Evolutionary conservation across 2,888 invertebrate genomes (phyloP), one percentile per base, ranked within the genome.

Genomic region (Ceratothoa steindachneri): DNA sequence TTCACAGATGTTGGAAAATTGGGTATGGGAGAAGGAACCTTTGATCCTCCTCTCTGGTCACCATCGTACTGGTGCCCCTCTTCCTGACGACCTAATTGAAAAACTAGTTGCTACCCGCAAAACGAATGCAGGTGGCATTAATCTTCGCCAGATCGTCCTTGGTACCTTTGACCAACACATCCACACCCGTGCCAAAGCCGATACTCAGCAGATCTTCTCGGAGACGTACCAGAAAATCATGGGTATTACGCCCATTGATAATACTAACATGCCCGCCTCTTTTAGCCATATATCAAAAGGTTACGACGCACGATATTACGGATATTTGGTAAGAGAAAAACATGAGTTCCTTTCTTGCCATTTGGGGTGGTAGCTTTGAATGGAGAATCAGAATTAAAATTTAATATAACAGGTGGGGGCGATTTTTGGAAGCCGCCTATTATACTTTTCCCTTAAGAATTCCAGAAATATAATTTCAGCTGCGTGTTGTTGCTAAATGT

Each of bases 1-100:
- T 5, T 85, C 85, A 2, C 86, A 86, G 82, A 86, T 86, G 86
- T 81, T 87, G 77, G 86, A 87, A 82, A 87, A 87, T 81, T 87
- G 87, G 87, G 85, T 85, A 28, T 87, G 86, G 86, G 84, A 86
- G 80, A 81, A 82, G 69, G 86, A 85, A 66, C 84, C 86, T 2
- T 82, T 87, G 12, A 77, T 80, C 28, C 81, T 83, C 41, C 86
- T 87, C 85, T 86, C 86, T 2, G 80, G 81, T 29, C 87, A 87
- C 80, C 28, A 12, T 12, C 68, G 75, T 73, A 78, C 71, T 0
- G 69, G 70, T n/a, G 67, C 51, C 51, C 80, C 83, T 28, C 83
- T 87, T 65, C 86, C 86, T 0, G 83, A 84, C 29, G 83, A 84
- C 12, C 80, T 86, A 60, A 79, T 87, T 19, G 81, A 84, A 22